phyloP scores from a whole-genome alignment of 2,113 vertebrate genomes.

The Toxostoma redivivum region DNA sequence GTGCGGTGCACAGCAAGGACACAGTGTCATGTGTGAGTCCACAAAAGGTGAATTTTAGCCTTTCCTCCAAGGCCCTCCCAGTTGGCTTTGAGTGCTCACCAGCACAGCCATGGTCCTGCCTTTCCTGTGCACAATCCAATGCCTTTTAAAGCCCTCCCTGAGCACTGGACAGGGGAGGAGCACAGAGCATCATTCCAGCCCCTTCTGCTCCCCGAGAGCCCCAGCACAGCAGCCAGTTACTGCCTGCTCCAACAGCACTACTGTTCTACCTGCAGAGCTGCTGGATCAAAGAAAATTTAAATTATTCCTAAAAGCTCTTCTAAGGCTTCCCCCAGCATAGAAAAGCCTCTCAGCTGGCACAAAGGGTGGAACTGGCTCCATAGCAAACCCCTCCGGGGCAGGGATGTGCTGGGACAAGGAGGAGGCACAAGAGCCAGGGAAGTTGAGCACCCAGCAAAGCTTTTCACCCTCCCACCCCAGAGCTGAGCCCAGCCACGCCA shows the following conservation, averaged over 20 bases:
- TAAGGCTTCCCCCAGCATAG: background rate
- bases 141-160: background rate
- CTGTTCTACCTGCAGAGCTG: background rate
- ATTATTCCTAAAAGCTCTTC: background rate
- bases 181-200: rapidly evolving
- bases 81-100: background rate
- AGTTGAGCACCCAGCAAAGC: background rate
- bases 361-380: background rate
- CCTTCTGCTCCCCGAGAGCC: rapidly evolving
- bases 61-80: background rate
- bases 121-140: background rate
- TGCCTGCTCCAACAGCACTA: background rate
- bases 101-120: background rate
- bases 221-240: background rate
- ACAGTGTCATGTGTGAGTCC: rapidly evolving
- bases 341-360: conserved; percentile 6
- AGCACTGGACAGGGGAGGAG: background rate
- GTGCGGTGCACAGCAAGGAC: rapidly evolving
- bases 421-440: background rate
- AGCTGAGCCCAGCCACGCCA: background rate
- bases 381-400: background rate
- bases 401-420: background rate
- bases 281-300: background rate
- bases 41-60: background rate
- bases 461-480: background rate